A percentile compares a stretch with the other conserved stretches of the same genome.
phyloP scores from a whole-genome alignment of 2,113 vertebrate species.

The Columba janthina region DNA sequence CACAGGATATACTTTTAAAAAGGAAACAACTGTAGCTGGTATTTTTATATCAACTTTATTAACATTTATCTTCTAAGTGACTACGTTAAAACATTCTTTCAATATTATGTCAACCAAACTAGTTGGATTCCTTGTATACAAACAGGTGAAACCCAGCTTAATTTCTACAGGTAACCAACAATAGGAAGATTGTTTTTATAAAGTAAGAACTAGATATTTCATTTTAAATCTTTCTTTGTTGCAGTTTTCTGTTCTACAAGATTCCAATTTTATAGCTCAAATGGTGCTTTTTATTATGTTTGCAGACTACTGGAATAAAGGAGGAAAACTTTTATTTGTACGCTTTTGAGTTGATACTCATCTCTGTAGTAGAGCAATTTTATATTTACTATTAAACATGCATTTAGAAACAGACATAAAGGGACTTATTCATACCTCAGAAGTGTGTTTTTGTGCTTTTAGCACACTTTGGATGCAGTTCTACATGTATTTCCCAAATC shows the following conservation, averaged over 20 bases:
- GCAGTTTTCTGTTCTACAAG: neutral
- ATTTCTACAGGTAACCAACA: neutral
- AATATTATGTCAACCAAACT: neutral
- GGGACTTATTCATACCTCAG: constrained; percentile 9
- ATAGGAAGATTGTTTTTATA: neutral
- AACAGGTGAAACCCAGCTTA: neutral
- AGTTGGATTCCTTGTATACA: neutral
- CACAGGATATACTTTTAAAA: neutral
- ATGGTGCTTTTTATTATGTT: neutral
- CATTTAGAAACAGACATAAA: constrained; percentile 45
- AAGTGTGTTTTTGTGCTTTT: constrained; percentile 50
- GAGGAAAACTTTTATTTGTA: neutral
- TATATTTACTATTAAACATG: constrained; percentile 36
- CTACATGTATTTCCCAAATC: constrained; percentile 25
- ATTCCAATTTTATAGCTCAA: neutral
- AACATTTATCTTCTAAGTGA: neutral
- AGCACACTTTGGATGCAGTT: neutral
- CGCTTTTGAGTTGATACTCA: neutral
- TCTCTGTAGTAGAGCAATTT: neutral
- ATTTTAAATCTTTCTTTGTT: neutral
- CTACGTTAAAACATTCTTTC: neutral
- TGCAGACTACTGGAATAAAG: neutral
- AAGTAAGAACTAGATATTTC: neutral
- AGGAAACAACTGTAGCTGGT: neutral
- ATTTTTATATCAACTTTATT: neutral